Percentiles rank a stretch among this genome's conserved stretches.
Conservation (phyloP, 2,113 vertebrate genomes). For the Chaenogobius annularis region DNA sequence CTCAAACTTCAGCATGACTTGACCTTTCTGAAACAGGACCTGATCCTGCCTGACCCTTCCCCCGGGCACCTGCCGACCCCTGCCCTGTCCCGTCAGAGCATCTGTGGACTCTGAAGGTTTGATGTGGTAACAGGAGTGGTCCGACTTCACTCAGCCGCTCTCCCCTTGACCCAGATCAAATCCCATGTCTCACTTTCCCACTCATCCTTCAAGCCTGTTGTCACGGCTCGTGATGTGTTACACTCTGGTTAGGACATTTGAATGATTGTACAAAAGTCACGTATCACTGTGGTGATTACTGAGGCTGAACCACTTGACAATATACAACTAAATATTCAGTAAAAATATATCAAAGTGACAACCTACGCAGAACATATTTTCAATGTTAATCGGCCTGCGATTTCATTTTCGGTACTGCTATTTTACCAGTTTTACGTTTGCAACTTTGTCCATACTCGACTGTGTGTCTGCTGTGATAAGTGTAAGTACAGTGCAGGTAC, state of each 20-base stretch:
- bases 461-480: too few species aligned
- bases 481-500: too few species aligned
- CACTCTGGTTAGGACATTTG: background rate
- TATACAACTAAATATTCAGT: too few species aligned
- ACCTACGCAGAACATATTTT: too few species aligned
- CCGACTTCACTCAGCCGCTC: slow-evolving; percentile 45
- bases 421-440: too few species aligned
- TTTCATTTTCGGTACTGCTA: too few species aligned
- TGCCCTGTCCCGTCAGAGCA: slow-evolving; percentile 65
- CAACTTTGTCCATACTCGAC: too few species aligned
- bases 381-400: too few species aligned
- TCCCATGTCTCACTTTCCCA: slow-evolving; percentile 10
- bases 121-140: slow-evolving; percentile 56
- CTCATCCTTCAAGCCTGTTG: slow-evolving; percentile 14
- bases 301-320: too few species aligned
- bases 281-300: too few species aligned
- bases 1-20: slow-evolving; percentile 25
- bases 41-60: slow-evolving; percentile 46
- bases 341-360: too few species aligned
- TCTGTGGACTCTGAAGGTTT: slow-evolving; percentile 55
- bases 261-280: too few species aligned
- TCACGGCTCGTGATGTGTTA: slow-evolving; percentile 13
- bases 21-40: slow-evolving; percentile 62
- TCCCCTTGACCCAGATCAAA: slow-evolving; percentile 34
- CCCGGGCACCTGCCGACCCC: slow-evolving; percentile 74